These are phyloP conservation scores for Phalloptychus januarius DNA, from an alignment of 2,797 vertebrate genomes.

Conservation along the genomic window DNA sequence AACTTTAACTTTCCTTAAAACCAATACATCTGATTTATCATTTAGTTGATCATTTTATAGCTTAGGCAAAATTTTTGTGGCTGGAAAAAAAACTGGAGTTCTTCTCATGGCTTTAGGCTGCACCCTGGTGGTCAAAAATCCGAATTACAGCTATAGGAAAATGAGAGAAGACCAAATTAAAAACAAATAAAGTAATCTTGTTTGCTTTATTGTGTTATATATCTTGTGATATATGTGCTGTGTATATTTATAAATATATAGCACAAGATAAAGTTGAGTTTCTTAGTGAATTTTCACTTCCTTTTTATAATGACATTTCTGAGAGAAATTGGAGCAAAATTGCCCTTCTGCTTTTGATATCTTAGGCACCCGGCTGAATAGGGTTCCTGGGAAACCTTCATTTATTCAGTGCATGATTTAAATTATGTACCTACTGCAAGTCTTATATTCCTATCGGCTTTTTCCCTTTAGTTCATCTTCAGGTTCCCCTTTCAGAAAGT, in stretches of 20 bases:
- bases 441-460: no score
- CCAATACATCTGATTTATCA: neutral
- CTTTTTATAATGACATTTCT: neutral
- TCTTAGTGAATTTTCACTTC: neutral
- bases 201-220: no score
- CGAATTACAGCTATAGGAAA: constrained; percentile 42
- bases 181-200: neutral
- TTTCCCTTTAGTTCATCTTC: no score
- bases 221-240: no score
- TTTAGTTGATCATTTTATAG: neutral
- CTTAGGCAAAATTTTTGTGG: neutral
- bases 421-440: neutral
- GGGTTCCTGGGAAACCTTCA: neutral
- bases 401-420: neutral
- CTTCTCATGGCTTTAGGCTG: constrained; percentile 47
- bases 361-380: neutral
- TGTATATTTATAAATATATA: no score
- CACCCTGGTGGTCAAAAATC: constrained; percentile 58
- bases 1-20: neutral
- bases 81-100: neutral
- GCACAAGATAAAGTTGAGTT: neutral
- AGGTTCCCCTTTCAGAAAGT: no score
- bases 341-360: neutral
- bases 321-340: neutral
- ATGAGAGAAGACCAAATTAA: neutral